phyloP scores from a whole-genome alignment of 1,140 invertebrate species.

The Cheumatopsyche charites region DNA sequence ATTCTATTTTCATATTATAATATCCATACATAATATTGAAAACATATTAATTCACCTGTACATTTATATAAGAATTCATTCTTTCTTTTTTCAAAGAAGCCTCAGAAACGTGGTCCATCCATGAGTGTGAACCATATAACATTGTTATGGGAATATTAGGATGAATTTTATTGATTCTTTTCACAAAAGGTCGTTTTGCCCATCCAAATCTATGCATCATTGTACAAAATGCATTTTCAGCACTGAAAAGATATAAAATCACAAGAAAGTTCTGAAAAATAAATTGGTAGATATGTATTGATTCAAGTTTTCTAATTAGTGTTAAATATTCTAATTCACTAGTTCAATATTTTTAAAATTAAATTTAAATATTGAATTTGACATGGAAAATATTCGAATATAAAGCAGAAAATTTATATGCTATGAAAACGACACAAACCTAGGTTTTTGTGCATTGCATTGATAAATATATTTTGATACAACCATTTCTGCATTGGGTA shows the following conservation, averaged over 20 bases:
- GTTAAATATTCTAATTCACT: too few species aligned
- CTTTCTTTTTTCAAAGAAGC: conserved; percentile 77
- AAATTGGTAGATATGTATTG: too few species aligned
- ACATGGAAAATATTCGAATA: too few species aligned
- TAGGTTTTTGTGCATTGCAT: conserved; percentile 91
- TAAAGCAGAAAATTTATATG: too few species aligned
- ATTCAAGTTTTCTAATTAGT: too few species aligned
- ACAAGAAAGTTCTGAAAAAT: too few species aligned
- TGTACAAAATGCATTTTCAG: conserved; percentile 91
- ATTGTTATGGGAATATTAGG: conserved; percentile 85
- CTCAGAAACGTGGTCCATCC: conserved; percentile 87
- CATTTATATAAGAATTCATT: conserved; percentile 74
- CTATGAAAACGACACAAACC: conserved; percentile 65
- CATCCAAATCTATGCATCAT: conserved; percentile 92
- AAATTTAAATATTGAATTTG: too few species aligned
- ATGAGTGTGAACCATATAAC: conserved; percentile 89
- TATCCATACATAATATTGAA: too few species aligned
- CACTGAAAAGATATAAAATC: too few species aligned
- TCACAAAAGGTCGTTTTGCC: conserved; percentile 94
- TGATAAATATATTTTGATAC: conserved; percentile 97
- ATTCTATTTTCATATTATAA: too few species aligned
- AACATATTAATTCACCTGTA: too few species aligned
- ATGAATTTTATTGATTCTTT: conserved; percentile 75
- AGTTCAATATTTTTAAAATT: too few species aligned
- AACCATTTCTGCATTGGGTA: conserved; percentile 73